These are phyloP conservation scores for Linnaemya vulpina DNA, from an alignment of 2,888 invertebrate genomes.

Conservation along the genomic window DNA sequence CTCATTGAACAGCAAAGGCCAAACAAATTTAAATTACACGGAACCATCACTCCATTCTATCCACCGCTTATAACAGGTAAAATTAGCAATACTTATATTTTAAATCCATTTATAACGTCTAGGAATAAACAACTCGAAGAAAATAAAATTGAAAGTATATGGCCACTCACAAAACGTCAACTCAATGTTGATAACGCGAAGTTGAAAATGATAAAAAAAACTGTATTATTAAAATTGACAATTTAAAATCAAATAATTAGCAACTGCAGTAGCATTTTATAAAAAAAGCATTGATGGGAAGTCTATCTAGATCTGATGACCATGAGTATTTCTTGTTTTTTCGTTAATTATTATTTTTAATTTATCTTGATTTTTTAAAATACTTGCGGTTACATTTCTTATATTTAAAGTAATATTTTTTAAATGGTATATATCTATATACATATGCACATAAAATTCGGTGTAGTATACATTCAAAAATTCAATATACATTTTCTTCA, in stretches of 20 bases:
- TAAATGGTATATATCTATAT: background rate
- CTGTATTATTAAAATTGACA: background rate
- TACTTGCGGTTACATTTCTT: background rate
- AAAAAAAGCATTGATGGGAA: background rate
- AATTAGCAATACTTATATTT: no score
- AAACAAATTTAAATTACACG: no score
- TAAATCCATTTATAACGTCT: no score
- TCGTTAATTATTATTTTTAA: background rate
- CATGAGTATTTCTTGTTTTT: background rate
- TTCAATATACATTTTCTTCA: conserved; percentile 26
- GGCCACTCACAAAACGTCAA: background rate
- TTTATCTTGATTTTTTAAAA: background rate
- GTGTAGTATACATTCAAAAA: conserved; percentile 4
- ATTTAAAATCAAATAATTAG: background rate
- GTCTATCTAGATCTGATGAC: no score
- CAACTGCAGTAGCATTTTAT: background rate
- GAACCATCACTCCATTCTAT: no score
- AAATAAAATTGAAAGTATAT: background rate
- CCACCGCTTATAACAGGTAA: no score
- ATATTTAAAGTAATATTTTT: background rate
- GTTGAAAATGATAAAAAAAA: background rate
- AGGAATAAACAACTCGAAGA: no score
- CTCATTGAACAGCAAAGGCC: no score
- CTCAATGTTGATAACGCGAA: background rate
- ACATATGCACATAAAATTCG: background rate